Conservation (phyloP, 2,888 invertebrate genomes). For the Drosophila paranaensis region DNA sequence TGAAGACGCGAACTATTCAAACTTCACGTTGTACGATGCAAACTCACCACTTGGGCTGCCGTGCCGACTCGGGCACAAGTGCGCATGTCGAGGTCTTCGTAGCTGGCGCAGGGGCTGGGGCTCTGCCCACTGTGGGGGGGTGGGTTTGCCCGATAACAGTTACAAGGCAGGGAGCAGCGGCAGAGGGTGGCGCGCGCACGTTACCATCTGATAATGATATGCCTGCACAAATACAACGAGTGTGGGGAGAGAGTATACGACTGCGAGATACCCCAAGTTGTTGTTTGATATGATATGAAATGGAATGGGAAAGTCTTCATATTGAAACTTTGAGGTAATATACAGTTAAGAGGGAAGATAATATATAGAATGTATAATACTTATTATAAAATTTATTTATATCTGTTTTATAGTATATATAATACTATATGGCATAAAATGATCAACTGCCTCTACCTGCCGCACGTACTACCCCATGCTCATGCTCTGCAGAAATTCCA, state of each 20-base stretch:
- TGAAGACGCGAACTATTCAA: constrained; percentile 15
- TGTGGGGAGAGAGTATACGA: not conserved
- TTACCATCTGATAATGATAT: constrained; percentile 77
- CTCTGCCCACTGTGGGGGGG: constrained; percentile 3
- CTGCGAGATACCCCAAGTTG: not conserved
- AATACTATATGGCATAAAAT: no score
- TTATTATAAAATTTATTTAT: no score
- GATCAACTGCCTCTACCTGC: no score
- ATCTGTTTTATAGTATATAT: no score
- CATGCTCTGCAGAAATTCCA: constrained; percentile 48
- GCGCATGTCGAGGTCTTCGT: constrained; percentile 52
- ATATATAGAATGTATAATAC: no score
- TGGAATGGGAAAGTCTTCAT: no score
- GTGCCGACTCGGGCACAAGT: constrained; percentile 43
- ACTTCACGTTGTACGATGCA: constrained; percentile 7
- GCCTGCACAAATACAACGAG: constrained; percentile 26
- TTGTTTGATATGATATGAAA: no score
- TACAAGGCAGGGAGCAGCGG: not conserved
- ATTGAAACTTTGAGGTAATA: no score
- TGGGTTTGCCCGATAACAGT: constrained; percentile 22
- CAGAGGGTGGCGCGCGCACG: constrained; percentile 59
- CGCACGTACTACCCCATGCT: not conserved
- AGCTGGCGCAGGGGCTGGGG: constrained; percentile 17
- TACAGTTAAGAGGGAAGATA: no score
- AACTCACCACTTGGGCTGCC: constrained; percentile 50